phyloP scores from a whole-genome alignment of 2,888 invertebrate species.

The Phyllotreta striolata region DNA sequence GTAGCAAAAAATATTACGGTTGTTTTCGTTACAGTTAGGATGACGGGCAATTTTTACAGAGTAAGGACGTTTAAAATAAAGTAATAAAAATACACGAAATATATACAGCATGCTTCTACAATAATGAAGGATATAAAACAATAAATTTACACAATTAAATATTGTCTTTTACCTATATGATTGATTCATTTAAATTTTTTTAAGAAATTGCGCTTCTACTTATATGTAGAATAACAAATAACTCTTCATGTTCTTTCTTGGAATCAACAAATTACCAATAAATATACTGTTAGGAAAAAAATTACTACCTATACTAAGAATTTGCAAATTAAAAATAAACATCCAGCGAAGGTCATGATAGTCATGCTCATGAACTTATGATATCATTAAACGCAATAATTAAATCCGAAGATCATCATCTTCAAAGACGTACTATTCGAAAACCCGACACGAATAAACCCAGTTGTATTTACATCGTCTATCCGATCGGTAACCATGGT shows the following conservation, averaged over 20 bases:
- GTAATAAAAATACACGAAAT: constrained; percentile 16
- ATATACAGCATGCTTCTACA: not conserved
- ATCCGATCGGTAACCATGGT: not conserved
- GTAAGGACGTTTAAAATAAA: constrained; percentile 11
- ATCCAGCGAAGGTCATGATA: constrained; percentile 20
- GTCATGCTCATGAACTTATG: constrained; percentile 17
- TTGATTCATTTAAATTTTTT: not conserved
- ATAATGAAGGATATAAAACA: not conserved
- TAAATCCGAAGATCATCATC: not conserved
- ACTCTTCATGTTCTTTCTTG: constrained; percentile 1
- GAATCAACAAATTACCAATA: constrained; percentile 6
- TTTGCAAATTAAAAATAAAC: constrained; percentile 12
- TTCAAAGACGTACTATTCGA: constrained; percentile 3
- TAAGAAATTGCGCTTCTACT: not conserved
- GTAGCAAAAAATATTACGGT: constrained; percentile 29
- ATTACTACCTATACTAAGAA: not conserved
- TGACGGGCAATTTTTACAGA: constrained; percentile 24
- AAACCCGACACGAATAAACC: not conserved
- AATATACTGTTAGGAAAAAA: constrained; percentile 13
- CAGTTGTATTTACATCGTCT: not conserved
- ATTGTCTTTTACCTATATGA: not conserved
- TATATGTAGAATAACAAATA: not conserved
- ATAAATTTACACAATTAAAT: too few relatives aligned
- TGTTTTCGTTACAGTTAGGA: constrained; percentile 26
- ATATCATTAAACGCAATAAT: constrained; percentile 6